phyloP scores from a whole-genome alignment of 1,140 invertebrate species.

The Argopecten irradians region DNA sequence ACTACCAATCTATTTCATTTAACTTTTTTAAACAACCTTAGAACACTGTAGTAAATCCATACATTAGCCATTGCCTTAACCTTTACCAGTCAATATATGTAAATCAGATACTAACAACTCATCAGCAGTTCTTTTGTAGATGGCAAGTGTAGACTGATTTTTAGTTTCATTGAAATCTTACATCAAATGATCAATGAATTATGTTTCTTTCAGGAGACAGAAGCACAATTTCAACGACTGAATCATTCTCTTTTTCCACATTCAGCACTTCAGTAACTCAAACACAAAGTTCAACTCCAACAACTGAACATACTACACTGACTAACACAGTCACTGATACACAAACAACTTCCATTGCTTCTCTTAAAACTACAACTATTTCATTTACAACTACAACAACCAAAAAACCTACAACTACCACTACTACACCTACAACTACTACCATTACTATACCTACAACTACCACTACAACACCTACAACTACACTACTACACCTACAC shows the following conservation, averaged over 20 bases:
- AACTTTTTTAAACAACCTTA: no score
- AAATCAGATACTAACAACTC: no score
- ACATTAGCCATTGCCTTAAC: no score
- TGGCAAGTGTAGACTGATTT: background rate
- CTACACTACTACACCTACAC: background rate
- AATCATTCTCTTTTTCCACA: background rate
- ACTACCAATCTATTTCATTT: no score
- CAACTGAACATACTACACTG: background rate
- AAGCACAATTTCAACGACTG: background rate
- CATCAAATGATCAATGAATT: background rate
- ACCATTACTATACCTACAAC: background rate
- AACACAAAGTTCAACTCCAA: background rate
- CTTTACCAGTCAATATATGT: no score
- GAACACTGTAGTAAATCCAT: no score
- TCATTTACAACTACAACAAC: background rate
- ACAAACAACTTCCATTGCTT: background rate
- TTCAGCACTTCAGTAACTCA: background rate
- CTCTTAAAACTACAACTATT: background rate
- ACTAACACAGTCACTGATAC: background rate
- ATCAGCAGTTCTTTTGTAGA: no score
- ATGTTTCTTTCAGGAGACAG: conserved; percentile 6
- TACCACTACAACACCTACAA: background rate
- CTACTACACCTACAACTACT: background rate
- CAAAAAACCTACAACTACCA: background rate
- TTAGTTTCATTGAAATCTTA: background rate